Conservation (phyloP, 1,140 invertebrate genomes). For the Eulimnadia texana region DNA sequence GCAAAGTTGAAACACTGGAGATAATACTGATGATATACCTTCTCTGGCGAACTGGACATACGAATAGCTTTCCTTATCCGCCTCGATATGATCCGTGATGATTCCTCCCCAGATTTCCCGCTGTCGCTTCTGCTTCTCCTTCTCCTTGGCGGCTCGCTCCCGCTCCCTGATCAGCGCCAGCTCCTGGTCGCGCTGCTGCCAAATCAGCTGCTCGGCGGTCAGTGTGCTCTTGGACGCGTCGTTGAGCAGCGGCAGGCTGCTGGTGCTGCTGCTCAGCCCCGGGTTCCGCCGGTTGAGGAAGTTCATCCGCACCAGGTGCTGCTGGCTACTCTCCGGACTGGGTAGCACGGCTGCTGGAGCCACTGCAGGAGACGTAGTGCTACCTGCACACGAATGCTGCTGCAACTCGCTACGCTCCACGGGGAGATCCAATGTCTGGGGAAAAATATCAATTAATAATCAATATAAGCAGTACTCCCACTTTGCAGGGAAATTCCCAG, state of each 20-base stretch:
- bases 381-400: conserved; percentile 37
- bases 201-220: conserved; percentile 16
- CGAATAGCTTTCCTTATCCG: conserved; percentile 46
- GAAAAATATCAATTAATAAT: conserved; percentile 22
- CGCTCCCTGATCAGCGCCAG: conserved; percentile 17
- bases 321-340: conserved; percentile 26
- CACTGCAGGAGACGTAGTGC: conserved; percentile 17
- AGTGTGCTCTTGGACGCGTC: neutral
- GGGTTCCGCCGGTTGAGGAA: conserved; percentile 28
- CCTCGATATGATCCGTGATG: conserved; percentile 3
- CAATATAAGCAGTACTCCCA: neutral
- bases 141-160: conserved; percentile 25
- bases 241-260: conserved; percentile 8
- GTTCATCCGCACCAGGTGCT: conserved; percentile 36
- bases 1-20: too few species aligned
- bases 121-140: conserved; percentile 19
- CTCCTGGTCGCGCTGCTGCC: conserved; percentile 18
- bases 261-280: conserved; percentile 13
- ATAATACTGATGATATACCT: conserved; percentile 20
- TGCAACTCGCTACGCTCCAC: conserved; percentile 49
- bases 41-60: conserved; percentile 65
- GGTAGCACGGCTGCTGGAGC: conserved; percentile 15
- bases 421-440: conserved; percentile 62
- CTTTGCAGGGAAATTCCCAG: too few species aligned
- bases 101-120: conserved; percentile 7